Conservation (phyloP, 2,113 vertebrate genomes). For the Tretioscincus oriximinensis region DNA sequence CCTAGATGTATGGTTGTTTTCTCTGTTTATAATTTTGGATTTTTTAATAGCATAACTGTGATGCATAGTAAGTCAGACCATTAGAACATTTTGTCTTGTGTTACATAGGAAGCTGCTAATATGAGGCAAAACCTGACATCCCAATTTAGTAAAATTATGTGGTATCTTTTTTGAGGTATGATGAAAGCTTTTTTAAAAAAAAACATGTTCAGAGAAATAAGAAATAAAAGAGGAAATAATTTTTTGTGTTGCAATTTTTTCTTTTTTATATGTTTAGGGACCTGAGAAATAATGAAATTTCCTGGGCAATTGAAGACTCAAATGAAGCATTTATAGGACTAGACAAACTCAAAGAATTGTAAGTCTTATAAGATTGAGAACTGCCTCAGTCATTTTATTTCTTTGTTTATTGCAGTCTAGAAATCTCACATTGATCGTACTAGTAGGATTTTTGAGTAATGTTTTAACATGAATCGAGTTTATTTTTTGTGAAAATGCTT, state of each 20-base stretch:
- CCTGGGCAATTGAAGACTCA: conserved; percentile 85
- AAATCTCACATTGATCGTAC: not conserved
- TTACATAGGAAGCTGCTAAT: not conserved
- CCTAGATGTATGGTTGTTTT: no score
- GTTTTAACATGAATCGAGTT: no score
- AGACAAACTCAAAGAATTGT: conserved; percentile 78
- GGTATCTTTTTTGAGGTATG: not conserved
- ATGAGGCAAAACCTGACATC: not conserved
- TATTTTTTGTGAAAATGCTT: no score
- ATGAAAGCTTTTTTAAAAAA: not conserved
- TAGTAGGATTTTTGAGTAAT: not conserved
- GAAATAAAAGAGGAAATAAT: not conserved
- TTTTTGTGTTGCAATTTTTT: not conserved
- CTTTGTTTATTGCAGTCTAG: not conserved
- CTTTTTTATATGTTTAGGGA: conserved; percentile 70
- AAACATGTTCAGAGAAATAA: not conserved
- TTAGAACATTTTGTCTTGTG: not conserved
- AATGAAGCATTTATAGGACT: conserved; percentile 81
- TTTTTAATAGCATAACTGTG: not conserved
- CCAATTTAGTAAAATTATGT: not conserved
- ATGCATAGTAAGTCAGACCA: no score
- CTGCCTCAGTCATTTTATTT: no score
- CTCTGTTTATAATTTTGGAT: not conserved
- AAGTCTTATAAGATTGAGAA: conserved; percentile 50
- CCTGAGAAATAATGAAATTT: conserved; percentile 83